Conservation (phyloP, 2,888 invertebrate species). For the Coleophora deauratella region DNA sequence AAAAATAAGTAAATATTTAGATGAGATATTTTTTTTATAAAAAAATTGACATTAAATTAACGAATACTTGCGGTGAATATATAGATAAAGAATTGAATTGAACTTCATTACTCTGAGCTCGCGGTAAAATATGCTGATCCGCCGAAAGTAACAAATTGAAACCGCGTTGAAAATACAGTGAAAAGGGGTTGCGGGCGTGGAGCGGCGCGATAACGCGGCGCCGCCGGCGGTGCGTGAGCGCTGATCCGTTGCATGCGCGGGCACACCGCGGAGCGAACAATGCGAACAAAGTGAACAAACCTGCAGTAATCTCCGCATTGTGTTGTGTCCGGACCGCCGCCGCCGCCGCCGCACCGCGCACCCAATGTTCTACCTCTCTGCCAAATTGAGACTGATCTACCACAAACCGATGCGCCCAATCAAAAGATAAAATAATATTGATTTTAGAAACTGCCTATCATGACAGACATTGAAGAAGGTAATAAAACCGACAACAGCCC, state of each 20-base stretch:
- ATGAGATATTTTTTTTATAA: too few relatives aligned
- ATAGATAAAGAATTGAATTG: constrained; percentile 49
- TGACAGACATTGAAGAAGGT: neutral
- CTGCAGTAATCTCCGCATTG: constrained; percentile 58
- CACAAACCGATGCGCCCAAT: too few relatives aligned
- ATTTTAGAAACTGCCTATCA: too few relatives aligned
- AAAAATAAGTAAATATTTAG: too few relatives aligned
- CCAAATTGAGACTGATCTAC: too few relatives aligned
- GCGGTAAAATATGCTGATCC: constrained; percentile 65
- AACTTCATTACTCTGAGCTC: constrained; percentile 41
- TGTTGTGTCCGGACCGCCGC: constrained; percentile 14
- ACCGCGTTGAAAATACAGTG: constrained; percentile 43
- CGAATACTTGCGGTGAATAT: constrained; percentile 12
- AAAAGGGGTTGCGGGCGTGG: constrained; percentile 54
- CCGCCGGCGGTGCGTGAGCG: constrained; percentile 40
- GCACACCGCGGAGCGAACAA: constrained; percentile 42
- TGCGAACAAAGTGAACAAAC: constrained; percentile 42
- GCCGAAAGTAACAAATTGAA: constrained; percentile 54
- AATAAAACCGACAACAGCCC: neutral
- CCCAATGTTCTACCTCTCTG: neutral
- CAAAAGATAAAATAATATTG: too few relatives aligned
- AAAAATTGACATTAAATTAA: too few relatives aligned
- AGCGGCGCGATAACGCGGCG: constrained; percentile 47
- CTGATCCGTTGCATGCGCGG: constrained; percentile 38
- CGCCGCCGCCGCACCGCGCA: constrained; percentile 3